Evolutionary conservation across 2,888 invertebrate genomes (phyloP), one percentile per base, ranked within the genome.

Genomic region (Parnassius orleans): DNA sequence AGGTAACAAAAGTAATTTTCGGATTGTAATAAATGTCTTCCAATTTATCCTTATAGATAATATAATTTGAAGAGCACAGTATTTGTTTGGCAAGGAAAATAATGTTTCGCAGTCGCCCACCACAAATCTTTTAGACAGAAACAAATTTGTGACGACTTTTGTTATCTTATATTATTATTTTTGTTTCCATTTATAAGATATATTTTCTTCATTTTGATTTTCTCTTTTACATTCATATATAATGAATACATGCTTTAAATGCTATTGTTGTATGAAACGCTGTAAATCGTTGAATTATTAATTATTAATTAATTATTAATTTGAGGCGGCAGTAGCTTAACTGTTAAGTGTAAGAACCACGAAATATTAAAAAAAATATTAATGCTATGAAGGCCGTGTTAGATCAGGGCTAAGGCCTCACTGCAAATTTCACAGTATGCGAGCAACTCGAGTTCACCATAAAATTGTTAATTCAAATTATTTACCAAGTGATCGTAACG

Each of bases 41-140:
- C 43, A 59, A 53, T 59, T 59, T 53, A 47, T 53, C 53, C 77
- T 83, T 84, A 86, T 87, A 82, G 83, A 80, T 82, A 83, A 87
- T 82, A 86, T 84, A 85, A 86, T 86, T 86, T 86, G 85, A 85
- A 80, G 80, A 79, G 81, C 81, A 85, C 79, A 51, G 47, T 47
- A 61, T 61, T 61, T 57, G 12, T 61, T 51, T 46, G 11, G 44
- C 14, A 61, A 56, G 61, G 46, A 61, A 57, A 78, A 84, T 83
- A 83, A 87, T 87, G 86, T 81, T 80, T 86, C 86, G 77, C 75
- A 77, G 86, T 85, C 84, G 69, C 70, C 76, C 72, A 73, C 77
- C 74, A 79, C 82, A 81, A 86, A 86, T 78, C 80, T 71, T 71
- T 81, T 72, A 71, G 85, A 86, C 83, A 75, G 77, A 73, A 81